Base-by-base conservation (phyloP, 2,113 vertebrate species). In the Hymenochirus boettgeri region DNA sequence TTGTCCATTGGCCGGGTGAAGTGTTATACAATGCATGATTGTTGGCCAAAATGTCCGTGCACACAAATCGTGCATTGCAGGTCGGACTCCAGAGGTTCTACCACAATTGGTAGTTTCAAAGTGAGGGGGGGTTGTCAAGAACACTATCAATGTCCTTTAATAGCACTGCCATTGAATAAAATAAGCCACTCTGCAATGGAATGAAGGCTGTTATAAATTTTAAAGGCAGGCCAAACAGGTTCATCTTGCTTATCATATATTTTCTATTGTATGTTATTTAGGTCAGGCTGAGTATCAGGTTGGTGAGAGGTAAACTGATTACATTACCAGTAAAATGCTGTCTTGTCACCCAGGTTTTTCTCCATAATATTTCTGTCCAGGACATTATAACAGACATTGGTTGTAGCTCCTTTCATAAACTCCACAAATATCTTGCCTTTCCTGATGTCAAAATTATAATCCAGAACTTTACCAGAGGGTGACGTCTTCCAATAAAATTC, bases 301-400 rank as follows among this genome's bases (percentile, higher is more conserved):
- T 57, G 4, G 12, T 10, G 15, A 23, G 37, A 15, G 7, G 21
- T 19, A 12, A 35, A 48, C 11, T 19, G 22, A 26, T 65, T 5
- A 39, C 23, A 53, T 90, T 84, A 91, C 89, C 89, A 90, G 80
- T 85, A 85, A 72, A 75, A 91, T 25, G 89, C 89, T 54, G 88
- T 82, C 74, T 82, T 85, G 13, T 87, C 82, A 22, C 86, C 84
- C 8, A 86, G 79, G 48, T 77, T 85, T 61, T 69, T 78, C 42
- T 88, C 85, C 61, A 29, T 72, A 37, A 89, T 82, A 53, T 86
- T 86, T 56, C 85, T 77, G 78, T 91, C 89, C 64, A 91, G 74
- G 51, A 90, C 73, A 21, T 91, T 90, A 72, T 90, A 89, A 75
- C 89, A 91, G 4, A 91, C 79, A 71, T 91, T 91, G 70, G 89